phyloP scores from a whole-genome alignment of 2,888 invertebrate species.

The Cryptops parisi region DNA sequence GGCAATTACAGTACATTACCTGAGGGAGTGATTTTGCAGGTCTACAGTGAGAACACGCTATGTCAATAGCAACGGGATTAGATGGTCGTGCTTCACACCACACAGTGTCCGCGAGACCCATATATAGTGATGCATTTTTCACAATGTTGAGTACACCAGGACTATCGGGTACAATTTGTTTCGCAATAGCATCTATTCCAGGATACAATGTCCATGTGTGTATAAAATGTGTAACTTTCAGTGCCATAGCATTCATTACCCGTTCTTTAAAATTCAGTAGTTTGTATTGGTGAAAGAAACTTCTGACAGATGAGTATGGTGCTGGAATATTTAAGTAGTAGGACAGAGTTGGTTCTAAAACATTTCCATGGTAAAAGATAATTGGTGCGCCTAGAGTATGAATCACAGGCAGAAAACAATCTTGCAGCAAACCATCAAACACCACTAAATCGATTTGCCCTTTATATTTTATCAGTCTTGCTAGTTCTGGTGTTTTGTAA shows the following conservation, averaged over 20 bases:
- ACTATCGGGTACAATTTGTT: not conserved
- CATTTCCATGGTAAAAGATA: not conserved
- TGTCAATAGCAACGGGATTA: not conserved
- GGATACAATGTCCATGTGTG: not conserved
- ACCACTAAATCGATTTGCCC: not conserved
- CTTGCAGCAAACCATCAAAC: not conserved
- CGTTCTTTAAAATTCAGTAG: not conserved
- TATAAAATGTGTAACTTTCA: not conserved
- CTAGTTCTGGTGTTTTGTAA: not conserved
- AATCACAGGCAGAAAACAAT: not conserved
- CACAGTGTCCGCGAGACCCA: not conserved
- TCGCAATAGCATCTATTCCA: not conserved
- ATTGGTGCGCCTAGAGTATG: not conserved
- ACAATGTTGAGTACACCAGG: not conserved
- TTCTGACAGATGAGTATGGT: not conserved
- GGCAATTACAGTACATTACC: not conserved
- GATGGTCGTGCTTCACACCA: not conserved
- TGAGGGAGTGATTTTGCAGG: not conserved
- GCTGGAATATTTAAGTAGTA: not conserved
- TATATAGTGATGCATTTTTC: not conserved
- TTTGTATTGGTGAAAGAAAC: not conserved
- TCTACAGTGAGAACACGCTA: not conserved
- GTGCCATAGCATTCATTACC: not conserved
- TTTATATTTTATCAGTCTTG: not conserved
- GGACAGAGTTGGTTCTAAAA: not conserved